Evolutionary conservation across 2,888 invertebrate species (phyloP).

Genomic region (Leptarthrus brevirostris): DNA sequence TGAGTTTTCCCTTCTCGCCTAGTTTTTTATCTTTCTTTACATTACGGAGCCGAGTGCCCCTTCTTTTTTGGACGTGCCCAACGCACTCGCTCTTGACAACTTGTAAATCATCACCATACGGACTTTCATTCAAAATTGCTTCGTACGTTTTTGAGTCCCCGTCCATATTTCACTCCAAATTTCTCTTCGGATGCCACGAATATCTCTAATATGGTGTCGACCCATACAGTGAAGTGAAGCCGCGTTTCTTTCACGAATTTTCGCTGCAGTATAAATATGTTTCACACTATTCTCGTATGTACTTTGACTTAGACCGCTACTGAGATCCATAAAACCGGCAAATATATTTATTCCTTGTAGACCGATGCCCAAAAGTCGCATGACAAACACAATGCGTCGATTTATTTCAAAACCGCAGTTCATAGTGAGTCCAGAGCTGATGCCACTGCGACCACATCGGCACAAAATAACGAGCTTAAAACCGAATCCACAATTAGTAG

Average conservation of each 20-base stretch:
- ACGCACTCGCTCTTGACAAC: background rate
- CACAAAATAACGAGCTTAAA: background rate
- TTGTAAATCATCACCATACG: background rate
- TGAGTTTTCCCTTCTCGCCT: conserved; percentile 55
- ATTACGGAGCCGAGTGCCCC: no score
- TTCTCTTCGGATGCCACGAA: no score
- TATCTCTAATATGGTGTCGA: no score
- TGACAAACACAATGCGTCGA: background rate
- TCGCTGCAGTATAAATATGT: background rate
- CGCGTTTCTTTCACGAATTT: conserved; percentile 4
- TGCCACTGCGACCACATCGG: background rate
- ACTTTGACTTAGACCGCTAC: background rate
- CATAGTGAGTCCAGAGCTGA: background rate
- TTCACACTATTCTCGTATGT: background rate
- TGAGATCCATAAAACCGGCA: no score
- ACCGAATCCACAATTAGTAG: background rate
- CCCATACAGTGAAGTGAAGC: background rate
- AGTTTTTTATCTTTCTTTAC: conserved; percentile 49
- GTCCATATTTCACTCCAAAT: no score
- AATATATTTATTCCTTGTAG: background rate
- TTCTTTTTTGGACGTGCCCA: no score
- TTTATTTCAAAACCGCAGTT: background rate
- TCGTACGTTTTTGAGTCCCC: no score
- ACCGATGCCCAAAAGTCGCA: no score
- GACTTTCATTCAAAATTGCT: background rate